phyloP scores from a whole-genome alignment of 1,140 invertebrate genomes.

The Lordiphosa clarofinis region DNA sequence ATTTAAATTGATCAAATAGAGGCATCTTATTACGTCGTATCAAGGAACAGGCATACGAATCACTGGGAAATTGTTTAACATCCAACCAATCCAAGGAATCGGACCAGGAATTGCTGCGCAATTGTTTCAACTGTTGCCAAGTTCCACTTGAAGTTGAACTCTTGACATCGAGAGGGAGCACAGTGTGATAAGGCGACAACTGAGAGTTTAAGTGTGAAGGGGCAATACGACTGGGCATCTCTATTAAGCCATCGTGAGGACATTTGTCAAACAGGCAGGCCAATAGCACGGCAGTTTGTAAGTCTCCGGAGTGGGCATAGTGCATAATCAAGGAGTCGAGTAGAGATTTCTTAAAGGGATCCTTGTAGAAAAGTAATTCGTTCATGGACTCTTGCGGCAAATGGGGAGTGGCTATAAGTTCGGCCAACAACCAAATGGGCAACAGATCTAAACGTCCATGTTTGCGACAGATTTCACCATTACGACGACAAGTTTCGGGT shows the following conservation, averaged over 20 bases:
- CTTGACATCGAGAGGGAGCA: conserved; percentile 86
- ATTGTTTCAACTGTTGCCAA: conserved; percentile 82
- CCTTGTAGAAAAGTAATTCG: conserved; percentile 78
- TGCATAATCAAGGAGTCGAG: conserved; percentile 92
- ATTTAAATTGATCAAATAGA: conserved; percentile 92
- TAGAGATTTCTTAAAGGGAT: conserved; percentile 92
- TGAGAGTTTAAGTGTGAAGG: conserved; percentile 81
- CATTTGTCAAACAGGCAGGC: conserved; percentile 89
- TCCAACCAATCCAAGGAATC: conserved; percentile 86
- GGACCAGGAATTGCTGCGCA: conserved; percentile 94
- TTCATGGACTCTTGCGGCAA: conserved; percentile 66
- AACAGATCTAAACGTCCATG: conserved; percentile 90
- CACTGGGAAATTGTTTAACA: conserved; percentile 45
- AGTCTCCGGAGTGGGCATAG: conserved; percentile 89
- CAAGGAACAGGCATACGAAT: conserved; percentile 56
- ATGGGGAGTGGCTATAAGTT: conserved; percentile 84
- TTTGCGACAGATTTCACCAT: conserved; percentile 86
- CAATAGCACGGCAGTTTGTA: conserved; percentile 96
- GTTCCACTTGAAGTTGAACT: conserved; percentile 30
- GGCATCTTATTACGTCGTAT: conserved; percentile 81
- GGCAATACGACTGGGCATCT: conserved; percentile 33
- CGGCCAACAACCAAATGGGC: conserved; percentile 91
- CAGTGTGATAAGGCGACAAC: conserved; percentile 94
- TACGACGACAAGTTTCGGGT: conserved; percentile 87
- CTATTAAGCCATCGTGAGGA: conserved; percentile 23